These are phyloP conservation scores for Neostethus bicornis DNA, from an alignment of 2,797 vertebrate species.

Conservation along the genomic window DNA sequence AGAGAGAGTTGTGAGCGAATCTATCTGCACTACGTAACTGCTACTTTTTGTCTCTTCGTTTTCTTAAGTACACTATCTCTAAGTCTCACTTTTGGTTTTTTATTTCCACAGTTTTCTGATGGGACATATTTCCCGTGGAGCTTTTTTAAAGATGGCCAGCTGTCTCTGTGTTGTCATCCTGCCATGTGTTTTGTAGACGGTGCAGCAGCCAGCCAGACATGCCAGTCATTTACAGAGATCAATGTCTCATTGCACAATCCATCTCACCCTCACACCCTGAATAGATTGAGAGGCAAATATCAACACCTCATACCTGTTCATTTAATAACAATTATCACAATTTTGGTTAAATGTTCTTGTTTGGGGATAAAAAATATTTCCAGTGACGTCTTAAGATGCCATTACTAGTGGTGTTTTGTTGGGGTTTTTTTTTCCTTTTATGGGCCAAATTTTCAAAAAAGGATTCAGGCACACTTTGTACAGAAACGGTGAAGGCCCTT, in stretches of 20 bases:
- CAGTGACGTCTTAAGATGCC: neutral
- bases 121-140: constrained; percentile 24
- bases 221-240: constrained; percentile 58
- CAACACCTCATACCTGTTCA: constrained; percentile 35
- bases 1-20: no score
- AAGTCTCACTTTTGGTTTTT: constrained; percentile 4
- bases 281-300: constrained; percentile 37
- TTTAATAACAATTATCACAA: constrained; percentile 38
- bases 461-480: neutral
- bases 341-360: neutral
- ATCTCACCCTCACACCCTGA: constrained; percentile 43
- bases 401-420: neutral
- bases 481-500: neutral
- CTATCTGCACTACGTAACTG: neutral
- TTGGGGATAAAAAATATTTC: neutral
- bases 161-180: constrained; percentile 64
- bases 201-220: constrained; percentile 44
- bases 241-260: constrained; percentile 56
- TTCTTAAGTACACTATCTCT: neutral
- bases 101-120: constrained; percentile 27
- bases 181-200: constrained; percentile 59
- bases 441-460: neutral
- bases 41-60: neutral
- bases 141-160: constrained; percentile 62
- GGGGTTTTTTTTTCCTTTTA: neutral